phyloP scores from a whole-genome alignment of 2,888 invertebrate genomes.

The Lepidonotus clava region DNA sequence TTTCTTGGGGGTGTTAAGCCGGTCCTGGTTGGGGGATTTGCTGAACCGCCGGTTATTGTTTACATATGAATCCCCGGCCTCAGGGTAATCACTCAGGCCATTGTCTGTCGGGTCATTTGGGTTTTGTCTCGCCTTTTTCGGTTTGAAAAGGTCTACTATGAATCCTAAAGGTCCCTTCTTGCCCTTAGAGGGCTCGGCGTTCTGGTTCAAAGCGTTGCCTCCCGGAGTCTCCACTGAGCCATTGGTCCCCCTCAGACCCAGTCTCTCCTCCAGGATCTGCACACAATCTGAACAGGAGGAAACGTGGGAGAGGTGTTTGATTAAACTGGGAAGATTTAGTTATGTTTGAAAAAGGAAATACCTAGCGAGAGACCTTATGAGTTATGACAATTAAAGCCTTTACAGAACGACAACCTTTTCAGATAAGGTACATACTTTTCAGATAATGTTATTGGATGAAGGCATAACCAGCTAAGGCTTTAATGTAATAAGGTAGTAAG shows the following conservation, averaged over 20 bases:
- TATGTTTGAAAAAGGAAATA: too few relatives aligned
- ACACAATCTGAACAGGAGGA: slow-evolving; percentile 63
- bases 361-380: too few relatives aligned
- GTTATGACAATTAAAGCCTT: too few relatives aligned
- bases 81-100: background rate
- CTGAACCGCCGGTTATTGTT: background rate
- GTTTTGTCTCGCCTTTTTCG: too few relatives aligned
- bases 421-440: too few relatives aligned
- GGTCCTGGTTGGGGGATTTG: background rate
- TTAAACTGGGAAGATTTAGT: too few relatives aligned
- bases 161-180: slow-evolving; percentile 34
- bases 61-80: background rate
- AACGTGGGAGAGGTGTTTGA: too few relatives aligned
- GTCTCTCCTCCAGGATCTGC: slow-evolving; percentile 59
- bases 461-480: too few relatives aligned
- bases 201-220: background rate
- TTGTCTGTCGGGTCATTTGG: background rate
- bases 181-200: background rate
- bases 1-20: background rate
- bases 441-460: too few relatives aligned
- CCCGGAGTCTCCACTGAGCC: background rate
- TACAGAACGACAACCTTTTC: too few relatives aligned
- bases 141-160: slow-evolving; percentile 37
- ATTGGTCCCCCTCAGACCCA: slow-evolving; percentile 50
- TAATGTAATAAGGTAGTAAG: too few relatives aligned